Percentiles rank a stretch among this genome's conserved stretches.
phyloP scores from a whole-genome alignment of 2,113 vertebrate genomes.

The Zapus hudsonius region DNA sequence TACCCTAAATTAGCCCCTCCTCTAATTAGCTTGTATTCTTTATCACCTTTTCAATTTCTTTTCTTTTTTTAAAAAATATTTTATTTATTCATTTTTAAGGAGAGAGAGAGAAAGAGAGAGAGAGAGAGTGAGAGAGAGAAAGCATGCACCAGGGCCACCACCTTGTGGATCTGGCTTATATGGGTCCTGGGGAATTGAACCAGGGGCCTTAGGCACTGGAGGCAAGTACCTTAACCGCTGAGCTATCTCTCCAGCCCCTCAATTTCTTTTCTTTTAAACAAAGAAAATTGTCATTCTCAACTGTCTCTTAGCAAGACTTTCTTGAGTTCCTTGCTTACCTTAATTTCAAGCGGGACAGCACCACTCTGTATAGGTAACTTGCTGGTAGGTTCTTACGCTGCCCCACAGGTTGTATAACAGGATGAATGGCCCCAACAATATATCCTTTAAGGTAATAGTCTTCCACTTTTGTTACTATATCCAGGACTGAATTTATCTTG shows the following conservation, averaged over 20 bases:
- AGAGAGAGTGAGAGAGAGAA: no score
- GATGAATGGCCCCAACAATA: constrained; percentile 91
- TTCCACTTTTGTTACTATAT: constrained; percentile 92
- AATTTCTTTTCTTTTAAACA: not conserved
- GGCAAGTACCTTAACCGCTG: no score
- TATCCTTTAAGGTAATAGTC: constrained; percentile 95
- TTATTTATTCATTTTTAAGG: no score
- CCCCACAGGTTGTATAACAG: constrained; percentile 91
- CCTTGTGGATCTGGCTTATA: no score
- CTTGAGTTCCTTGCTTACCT: constrained; percentile 86
- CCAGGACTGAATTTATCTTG: constrained; percentile 91
- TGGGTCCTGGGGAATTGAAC: no score
- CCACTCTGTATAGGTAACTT: constrained; percentile 93
- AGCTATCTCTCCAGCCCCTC: no score
- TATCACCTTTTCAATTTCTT: not conserved
- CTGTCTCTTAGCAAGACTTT: not conserved
- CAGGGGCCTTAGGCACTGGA: no score
- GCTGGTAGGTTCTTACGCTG: constrained; percentile 89
- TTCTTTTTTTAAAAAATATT: not conserved
- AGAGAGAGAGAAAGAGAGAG: no score
- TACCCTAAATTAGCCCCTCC: not conserved
- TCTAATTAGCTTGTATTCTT: not conserved
- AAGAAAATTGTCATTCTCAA: not conserved
- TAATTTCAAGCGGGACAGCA: constrained; percentile 89
- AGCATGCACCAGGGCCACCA: no score